phyloP scores from a whole-genome alignment of 2,888 invertebrate genomes.

The Calameuta pallipes region DNA sequence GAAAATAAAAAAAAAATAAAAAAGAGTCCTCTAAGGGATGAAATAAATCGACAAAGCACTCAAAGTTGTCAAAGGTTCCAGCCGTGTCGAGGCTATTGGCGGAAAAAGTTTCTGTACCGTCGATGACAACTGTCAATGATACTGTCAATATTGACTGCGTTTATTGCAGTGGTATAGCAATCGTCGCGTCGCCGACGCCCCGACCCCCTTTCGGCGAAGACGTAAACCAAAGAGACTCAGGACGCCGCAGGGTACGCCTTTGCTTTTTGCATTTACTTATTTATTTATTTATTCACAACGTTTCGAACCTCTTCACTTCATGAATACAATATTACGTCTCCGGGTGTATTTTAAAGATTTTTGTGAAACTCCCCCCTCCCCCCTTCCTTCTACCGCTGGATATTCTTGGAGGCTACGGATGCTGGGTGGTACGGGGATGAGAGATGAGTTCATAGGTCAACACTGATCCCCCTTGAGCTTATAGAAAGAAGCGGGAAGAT shows the following conservation, averaged over 20 bases:
- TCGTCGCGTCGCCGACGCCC: neutral
- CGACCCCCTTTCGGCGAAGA: neutral
- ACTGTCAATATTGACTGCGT: neutral
- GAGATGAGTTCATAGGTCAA: neutral
- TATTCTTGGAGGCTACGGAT: neutral
- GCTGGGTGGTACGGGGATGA: neutral
- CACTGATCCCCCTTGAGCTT: neutral
- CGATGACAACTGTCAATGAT: neutral
- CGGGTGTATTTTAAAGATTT: slow-evolving; percentile 20
- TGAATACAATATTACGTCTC: slow-evolving; percentile 50
- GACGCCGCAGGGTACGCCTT: slow-evolving; percentile 4
- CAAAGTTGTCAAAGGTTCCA: slow-evolving; percentile 60
- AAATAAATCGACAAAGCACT: slow-evolving; percentile 65
- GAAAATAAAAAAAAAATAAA: slow-evolving; percentile 21
- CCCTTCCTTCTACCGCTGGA: neutral
- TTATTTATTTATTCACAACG: slow-evolving; percentile 56
- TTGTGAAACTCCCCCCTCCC: neutral
- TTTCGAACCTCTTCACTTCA: slow-evolving; percentile 50
- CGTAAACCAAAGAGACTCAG: neutral
- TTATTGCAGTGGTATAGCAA: neutral
- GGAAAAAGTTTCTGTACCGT: neutral
- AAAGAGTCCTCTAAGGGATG: slow-evolving; percentile 53
- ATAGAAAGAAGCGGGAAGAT: neutral
- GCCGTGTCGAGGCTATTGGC: slow-evolving; percentile 21
- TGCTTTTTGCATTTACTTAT: slow-evolving; percentile 28